phyloP scores from a whole-genome alignment of 2,113 vertebrate genomes.

The Tursiops truncatus region DNA sequence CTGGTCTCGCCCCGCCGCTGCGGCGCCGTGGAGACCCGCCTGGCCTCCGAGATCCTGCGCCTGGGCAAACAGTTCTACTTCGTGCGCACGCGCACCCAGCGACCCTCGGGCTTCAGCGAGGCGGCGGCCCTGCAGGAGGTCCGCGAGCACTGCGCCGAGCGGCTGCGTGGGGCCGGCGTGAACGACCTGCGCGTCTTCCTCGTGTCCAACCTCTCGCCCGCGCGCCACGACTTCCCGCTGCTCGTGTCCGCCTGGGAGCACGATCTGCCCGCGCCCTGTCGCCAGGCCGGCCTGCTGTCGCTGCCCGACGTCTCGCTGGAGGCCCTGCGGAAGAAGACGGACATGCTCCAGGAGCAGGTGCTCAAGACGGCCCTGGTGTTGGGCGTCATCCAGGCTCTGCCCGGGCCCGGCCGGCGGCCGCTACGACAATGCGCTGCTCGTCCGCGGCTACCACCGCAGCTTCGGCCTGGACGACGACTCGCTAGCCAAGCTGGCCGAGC shows the following conservation, averaged over 20 bases:
- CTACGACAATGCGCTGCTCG: conserved; percentile 77
- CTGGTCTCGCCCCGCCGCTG: conserved; percentile 82
- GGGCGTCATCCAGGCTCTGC: conserved; percentile 70
- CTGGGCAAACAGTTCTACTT: conserved; percentile 85
- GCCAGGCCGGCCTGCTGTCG: conserved; percentile 71
- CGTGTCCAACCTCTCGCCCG: conserved; percentile 62
- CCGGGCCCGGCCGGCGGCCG: conserved; percentile 72
- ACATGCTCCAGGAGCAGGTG: conserved; percentile 75
- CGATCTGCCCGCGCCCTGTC: conserved; percentile 75
- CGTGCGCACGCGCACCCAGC: conserved; percentile 72
- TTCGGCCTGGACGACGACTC: conserved; percentile 81
- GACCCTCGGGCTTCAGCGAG: conserved; percentile 63
- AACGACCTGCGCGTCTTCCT: conserved; percentile 74
- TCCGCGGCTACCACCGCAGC: conserved; percentile 66
- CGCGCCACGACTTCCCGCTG: conserved; percentile 68
- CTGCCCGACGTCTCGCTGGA: conserved; percentile 78
- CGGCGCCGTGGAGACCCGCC: conserved; percentile 72
- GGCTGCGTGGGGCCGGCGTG: conserved; percentile 51
- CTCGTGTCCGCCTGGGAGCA: conserved; percentile 74
- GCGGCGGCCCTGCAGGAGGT: conserved; percentile 43
- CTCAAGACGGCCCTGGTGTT: conserved; percentile 78
- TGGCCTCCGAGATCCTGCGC: conserved; percentile 78
- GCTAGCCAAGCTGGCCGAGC: conserved; percentile 76
- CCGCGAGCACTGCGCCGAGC: conserved; percentile 52
- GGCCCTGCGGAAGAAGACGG: conserved; percentile 80